Evolutionary conservation across 2,888 invertebrate species (phyloP).

Genomic region (Branchipolynoe longqiensis): DNA sequence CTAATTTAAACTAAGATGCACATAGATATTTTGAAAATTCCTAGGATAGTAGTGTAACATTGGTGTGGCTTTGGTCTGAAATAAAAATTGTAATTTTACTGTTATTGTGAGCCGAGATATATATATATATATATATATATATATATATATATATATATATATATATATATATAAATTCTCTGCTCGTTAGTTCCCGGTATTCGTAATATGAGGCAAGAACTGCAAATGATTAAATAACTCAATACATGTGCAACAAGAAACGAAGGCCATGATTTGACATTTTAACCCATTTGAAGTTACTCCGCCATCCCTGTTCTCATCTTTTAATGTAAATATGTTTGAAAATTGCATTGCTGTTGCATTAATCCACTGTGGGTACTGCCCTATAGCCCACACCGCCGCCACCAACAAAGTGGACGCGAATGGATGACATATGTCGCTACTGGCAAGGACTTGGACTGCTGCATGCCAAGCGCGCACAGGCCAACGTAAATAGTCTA

Average conservation of each 20-base stretch:
- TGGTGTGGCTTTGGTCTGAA: neutral
- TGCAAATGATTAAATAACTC: no score
- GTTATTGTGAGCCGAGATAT: no score
- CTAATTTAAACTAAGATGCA: no score
- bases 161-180: neutral
- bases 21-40: neutral
- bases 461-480: conserved; percentile 23
- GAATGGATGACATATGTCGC: conserved; percentile 20
- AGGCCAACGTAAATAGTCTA: conserved; percentile 8
- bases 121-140: neutral
- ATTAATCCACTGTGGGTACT: neutral
- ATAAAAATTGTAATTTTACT: neutral
- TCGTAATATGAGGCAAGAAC: no score
- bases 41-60: neutral
- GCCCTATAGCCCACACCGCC: conserved; percentile 17
- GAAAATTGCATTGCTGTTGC: neutral
- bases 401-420: conserved; percentile 8
- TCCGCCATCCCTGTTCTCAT: no score
- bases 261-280: no score
- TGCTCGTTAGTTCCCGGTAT: no score
- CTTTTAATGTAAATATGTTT: no score
- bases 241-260: no score
- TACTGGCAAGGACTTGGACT: conserved; percentile 40
- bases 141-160: neutral
- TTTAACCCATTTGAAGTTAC: no score